These are phyloP conservation scores for Brachionus plicatilis DNA, from an alignment of 1,140 invertebrate genomes.

Conservation along the genomic window DNA sequence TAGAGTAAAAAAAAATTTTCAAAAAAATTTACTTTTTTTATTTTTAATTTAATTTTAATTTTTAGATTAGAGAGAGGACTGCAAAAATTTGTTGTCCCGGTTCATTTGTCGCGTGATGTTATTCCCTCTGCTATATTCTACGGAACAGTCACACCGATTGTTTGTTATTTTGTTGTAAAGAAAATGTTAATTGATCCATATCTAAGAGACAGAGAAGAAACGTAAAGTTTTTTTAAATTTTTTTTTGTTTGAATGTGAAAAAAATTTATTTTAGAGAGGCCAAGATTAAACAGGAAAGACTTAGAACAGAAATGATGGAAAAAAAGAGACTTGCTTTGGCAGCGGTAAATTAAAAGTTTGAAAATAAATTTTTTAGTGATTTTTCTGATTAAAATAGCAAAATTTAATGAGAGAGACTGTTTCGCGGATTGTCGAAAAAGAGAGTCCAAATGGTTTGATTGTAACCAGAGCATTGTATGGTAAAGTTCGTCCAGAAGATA, in stretches of 20 bases:
- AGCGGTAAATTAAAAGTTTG: conserved; percentile 34
- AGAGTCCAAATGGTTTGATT: conserved; percentile 71
- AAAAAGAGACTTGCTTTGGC: conserved; percentile 29
- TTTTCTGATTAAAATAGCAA: conserved; percentile 52
- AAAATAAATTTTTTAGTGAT: neutral
- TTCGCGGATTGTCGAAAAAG: conserved; percentile 57
- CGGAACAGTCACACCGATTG: conserved; percentile 75
- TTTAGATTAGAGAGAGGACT: conserved; percentile 73
- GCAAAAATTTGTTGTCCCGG: conserved; percentile 80
- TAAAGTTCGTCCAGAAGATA: conserved; percentile 45
- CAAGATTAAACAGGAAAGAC: neutral
- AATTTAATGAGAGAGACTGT: conserved; percentile 72
- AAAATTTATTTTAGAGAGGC: neutral
- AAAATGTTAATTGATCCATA: conserved; percentile 81
- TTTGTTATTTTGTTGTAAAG: conserved; percentile 64
- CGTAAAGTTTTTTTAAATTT: conserved; percentile 56
- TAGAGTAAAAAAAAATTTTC: conserved; percentile 71
- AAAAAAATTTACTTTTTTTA: neutral
- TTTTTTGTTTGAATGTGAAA: neutral
- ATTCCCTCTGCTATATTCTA: conserved; percentile 83
- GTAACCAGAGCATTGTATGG: conserved; percentile 75
- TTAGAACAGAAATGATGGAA: neutral
- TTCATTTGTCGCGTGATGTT: conserved; percentile 81
- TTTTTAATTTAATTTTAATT: conserved; percentile 42
- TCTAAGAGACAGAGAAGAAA: conserved; percentile 67